These are phyloP conservation scores for Pegea sp. DNA, from an alignment of 23 tunicate species.

Conservation along the genomic window DNA sequence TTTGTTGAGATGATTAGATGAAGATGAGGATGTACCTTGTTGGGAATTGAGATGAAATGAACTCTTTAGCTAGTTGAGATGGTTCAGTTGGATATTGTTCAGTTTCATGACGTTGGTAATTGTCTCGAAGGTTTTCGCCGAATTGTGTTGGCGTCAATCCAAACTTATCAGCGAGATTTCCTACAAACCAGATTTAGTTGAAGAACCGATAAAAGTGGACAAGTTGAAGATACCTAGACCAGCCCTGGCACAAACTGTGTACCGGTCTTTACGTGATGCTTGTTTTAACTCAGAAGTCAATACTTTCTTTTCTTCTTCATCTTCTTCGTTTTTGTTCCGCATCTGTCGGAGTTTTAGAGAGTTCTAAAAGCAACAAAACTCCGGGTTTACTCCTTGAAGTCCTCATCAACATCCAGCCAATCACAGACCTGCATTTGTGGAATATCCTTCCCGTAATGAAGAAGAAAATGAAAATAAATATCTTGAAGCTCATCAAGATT, in stretches of 20 bases:
- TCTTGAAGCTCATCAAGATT: constrained; percentile 60
- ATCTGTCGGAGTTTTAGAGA: constrained; percentile 37
- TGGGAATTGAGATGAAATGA: constrained; percentile 65
- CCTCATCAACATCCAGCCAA: neutral
- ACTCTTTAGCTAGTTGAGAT: constrained; percentile 64
- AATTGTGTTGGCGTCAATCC: constrained; percentile 95
- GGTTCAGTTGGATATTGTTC: constrained; percentile 81
- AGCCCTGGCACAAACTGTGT: constrained; percentile 68
- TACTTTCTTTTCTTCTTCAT: constrained; percentile 18
- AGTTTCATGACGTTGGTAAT: constrained; percentile 88
- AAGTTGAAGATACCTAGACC: constrained; percentile 33
- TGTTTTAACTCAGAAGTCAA: constrained; percentile 37
- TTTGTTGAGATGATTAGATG: too few relatives aligned
- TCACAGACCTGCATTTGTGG: constrained; percentile 70
- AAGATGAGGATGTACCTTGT: constrained; percentile 48
- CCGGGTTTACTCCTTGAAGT: constrained; percentile 2
- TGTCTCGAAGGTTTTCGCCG: constrained; percentile 76
- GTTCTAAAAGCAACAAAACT: constrained; percentile 18
- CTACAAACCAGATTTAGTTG: constrained; percentile 3
- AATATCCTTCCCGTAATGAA: constrained; percentile 89
- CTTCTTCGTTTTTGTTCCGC: constrained; percentile 38
- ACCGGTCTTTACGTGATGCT: constrained; percentile 67
- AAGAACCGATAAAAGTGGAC: neutral
- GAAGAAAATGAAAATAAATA: constrained; percentile 57
- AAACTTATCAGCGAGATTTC: constrained; percentile 89